Percentiles rank a stretch among this genome's conserved stretches.
Conservation (phyloP, 2,113 vertebrate species). For the Nothobranchius kuhntae region DNA sequence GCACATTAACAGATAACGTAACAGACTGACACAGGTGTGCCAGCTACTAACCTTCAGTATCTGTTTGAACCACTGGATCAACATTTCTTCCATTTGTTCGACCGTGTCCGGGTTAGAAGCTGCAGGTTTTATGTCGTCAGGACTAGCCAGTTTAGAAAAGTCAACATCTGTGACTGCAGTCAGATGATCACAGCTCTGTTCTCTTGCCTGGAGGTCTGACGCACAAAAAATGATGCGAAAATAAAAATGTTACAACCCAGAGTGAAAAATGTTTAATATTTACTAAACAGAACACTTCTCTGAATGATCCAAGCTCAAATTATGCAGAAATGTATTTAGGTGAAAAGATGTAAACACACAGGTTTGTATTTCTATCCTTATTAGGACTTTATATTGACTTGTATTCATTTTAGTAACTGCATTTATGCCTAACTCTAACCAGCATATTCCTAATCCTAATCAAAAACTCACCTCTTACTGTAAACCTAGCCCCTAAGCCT, state of each 20-base stretch:
- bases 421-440: too few relatives aligned
- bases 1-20: background rate
- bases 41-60: conserved; percentile 79
- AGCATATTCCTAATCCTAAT: too few relatives aligned
- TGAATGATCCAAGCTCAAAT: background rate
- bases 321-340: background rate
- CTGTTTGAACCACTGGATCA: conserved; percentile 85
- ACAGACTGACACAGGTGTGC: background rate
- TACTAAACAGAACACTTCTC: background rate
- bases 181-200: conserved; percentile 79
- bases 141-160: conserved; percentile 76
- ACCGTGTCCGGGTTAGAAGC: conserved; percentile 76
- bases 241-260: background rate
- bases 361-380: too few relatives aligned
- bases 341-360: too few relatives aligned
- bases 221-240: conserved; percentile 4
- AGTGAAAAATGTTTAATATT: background rate
- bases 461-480: too few relatives aligned
- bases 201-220: conserved; percentile 76
- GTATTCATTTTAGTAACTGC: too few relatives aligned
- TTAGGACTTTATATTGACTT: too few relatives aligned
- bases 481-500: too few relatives aligned
- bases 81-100: conserved; percentile 79
- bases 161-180: conserved; percentile 72
- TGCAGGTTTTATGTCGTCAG: conserved; percentile 78